Conservation (phyloP, 2,888 invertebrate genomes). For the Perizoma affinitatum region DNA sequence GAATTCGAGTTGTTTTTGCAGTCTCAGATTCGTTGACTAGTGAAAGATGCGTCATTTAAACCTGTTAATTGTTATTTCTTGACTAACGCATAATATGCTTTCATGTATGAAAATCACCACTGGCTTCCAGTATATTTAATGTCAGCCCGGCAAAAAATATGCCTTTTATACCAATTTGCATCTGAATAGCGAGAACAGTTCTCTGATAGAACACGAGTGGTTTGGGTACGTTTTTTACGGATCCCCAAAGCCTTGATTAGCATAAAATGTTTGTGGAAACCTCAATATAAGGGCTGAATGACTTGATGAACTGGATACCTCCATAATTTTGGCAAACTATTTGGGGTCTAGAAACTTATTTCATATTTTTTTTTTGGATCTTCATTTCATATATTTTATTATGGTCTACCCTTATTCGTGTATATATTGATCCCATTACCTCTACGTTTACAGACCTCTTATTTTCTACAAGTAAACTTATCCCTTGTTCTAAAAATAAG, state of each 20-base stretch:
- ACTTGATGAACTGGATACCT: constrained; percentile 52
- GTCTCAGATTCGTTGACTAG: no score
- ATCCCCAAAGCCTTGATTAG: constrained; percentile 58
- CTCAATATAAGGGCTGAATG: constrained; percentile 53
- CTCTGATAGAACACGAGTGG: constrained; percentile 51
- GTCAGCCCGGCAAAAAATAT: constrained; percentile 66
- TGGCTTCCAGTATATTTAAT: constrained; percentile 34
- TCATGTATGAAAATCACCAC: constrained; percentile 9
- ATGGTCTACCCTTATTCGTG: constrained; percentile 3
- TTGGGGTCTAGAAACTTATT: constrained; percentile 36
- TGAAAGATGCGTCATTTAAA: no score
- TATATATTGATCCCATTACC: no score
- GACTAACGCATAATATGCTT: not conserved
- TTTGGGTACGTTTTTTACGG: constrained; percentile 59
- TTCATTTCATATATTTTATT: constrained; percentile 29
- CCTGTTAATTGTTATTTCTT: no score
- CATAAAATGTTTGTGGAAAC: constrained; percentile 67
- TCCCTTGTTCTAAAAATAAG: no score
- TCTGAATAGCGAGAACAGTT: constrained; percentile 60
- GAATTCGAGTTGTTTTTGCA: no score
- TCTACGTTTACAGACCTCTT: no score
- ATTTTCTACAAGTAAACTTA: no score
- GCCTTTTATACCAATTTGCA: constrained; percentile 65
- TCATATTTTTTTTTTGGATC: constrained; percentile 23
- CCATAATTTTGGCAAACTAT: constrained; percentile 38